Percentiles rank a stretch among this genome's conserved stretches.
Conservation (phyloP, 2,797 vertebrate genomes). For the Megalops cyprinoides region DNA sequence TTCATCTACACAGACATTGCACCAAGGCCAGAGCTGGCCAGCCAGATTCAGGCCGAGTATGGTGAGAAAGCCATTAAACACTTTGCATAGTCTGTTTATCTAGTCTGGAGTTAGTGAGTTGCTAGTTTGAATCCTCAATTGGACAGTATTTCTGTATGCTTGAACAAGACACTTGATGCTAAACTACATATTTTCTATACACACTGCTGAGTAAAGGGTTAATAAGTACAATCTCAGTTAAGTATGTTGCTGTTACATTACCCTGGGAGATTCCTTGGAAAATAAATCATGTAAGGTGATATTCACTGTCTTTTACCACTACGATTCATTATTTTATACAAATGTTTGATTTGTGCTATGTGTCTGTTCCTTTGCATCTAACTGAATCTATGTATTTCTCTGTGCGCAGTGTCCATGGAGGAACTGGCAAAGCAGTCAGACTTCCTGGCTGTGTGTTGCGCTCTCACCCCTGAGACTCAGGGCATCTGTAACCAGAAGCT, state of each 20-base stretch:
- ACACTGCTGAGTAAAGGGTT: too few species aligned
- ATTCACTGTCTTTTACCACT: too few species aligned
- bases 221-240: too few species aligned
- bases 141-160: background rate
- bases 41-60: conserved; percentile 76
- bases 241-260: too few species aligned
- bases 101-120: background rate
- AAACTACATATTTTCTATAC: too few species aligned
- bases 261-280: too few species aligned
- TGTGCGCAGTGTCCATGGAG: conserved; percentile 67
- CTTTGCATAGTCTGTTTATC: background rate
- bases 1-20: conserved; percentile 80
- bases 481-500: conserved; percentile 71
- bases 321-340: background rate
- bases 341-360: background rate
- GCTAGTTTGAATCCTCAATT: background rate
- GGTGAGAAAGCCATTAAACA: conserved; percentile 61
- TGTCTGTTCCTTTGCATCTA: too few species aligned
- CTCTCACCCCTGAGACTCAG: conserved; percentile 69
- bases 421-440: conserved; percentile 70
- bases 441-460: conserved; percentile 64
- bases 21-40: conserved; percentile 75
- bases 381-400: conserved; percentile 27
- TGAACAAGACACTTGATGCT: background rate
- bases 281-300: too few species aligned